These are phyloP conservation scores for Drosophila grimshawi DNA, from an alignment of 1,140 invertebrate species.

Conservation along the genomic window DNA sequence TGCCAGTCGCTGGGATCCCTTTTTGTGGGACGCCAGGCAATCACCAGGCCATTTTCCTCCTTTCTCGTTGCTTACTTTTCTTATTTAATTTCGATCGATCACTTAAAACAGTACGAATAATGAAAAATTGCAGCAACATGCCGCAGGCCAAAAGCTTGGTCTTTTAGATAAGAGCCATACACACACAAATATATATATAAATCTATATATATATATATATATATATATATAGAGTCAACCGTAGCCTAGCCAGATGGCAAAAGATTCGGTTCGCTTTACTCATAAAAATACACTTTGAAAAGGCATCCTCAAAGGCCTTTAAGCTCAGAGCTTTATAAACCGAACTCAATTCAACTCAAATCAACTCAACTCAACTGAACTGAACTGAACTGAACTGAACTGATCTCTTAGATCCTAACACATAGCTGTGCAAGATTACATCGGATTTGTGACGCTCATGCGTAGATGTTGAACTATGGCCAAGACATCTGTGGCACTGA, in stretches of 20 bases:
- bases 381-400: conserved; percentile 3
- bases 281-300: conserved; percentile 3
- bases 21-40: conserved; percentile 40
- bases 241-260: conserved; percentile 8
- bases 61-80: conserved; percentile 70
- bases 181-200: conserved; percentile 12
- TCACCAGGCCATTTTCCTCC: conserved; percentile 58
- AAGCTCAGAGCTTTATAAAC: not conserved
- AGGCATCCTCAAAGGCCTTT: conserved; percentile 4
- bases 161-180: conserved; percentile 51
- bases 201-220: not conserved
- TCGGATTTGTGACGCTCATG: conserved; percentile 71
- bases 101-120: conserved; percentile 78
- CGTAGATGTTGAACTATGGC: conserved; percentile 61
- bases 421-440: conserved; percentile 13
- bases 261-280: conserved; percentile 12
- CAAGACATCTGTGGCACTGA: conserved; percentile 34
- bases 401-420: too few relatives aligned
- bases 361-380: not conserved
- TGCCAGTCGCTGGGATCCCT: conserved; percentile 17
- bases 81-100: conserved; percentile 82
- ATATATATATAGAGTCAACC: not conserved
- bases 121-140: conserved; percentile 73
- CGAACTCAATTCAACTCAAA: not conserved
- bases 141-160: conserved; percentile 55